These are phyloP conservation scores for Theocolax elegans DNA, from an alignment of 1,140 invertebrate genomes.

Conservation along the genomic window DNA sequence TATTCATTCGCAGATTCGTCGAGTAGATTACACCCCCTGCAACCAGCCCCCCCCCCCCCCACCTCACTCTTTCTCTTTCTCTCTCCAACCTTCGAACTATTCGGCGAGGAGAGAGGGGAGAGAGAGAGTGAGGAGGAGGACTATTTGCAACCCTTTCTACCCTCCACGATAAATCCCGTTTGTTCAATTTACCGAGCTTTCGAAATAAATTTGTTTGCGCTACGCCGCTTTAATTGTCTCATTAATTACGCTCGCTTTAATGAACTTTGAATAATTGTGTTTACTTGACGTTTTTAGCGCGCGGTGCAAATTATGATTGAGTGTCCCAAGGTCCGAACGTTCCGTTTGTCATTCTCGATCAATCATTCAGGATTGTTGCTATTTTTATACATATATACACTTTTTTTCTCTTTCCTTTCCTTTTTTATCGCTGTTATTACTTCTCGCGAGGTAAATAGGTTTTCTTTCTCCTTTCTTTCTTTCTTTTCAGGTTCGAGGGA, in stretches of 20 bases:
- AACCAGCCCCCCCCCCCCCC: neutral
- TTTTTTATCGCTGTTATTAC: no score
- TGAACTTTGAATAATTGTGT: conserved; percentile 45
- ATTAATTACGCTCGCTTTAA: conserved; percentile 40
- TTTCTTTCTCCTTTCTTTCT: neutral
- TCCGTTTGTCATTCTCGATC: conserved; percentile 18
- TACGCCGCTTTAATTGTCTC: conserved; percentile 40
- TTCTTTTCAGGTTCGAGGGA: no score
- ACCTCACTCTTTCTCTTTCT: neutral
- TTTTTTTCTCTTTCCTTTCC: neutral
- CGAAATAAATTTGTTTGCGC: conserved; percentile 40
- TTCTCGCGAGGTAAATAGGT: no score
- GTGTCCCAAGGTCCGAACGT: conserved; percentile 28
- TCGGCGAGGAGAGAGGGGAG: no score
- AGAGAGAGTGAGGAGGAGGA: no score
- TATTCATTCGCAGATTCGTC: conserved; percentile 17
- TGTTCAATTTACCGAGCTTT: conserved; percentile 38
- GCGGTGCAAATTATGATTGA: conserved; percentile 40
- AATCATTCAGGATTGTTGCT: conserved; percentile 7
- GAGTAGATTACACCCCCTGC: neutral
- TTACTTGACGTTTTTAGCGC: conserved; percentile 41
- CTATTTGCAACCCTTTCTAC: neutral
- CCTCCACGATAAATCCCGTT: conserved; percentile 27
- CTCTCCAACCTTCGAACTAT: conserved; percentile 10
- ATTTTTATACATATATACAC: neutral